A percentile compares a stretch with the other conserved stretches of the same genome.
These are phyloP conservation scores for Choristoneura fumiferana DNA, from an alignment of 1,140 invertebrate genomes.

Conservation along the genomic window DNA sequence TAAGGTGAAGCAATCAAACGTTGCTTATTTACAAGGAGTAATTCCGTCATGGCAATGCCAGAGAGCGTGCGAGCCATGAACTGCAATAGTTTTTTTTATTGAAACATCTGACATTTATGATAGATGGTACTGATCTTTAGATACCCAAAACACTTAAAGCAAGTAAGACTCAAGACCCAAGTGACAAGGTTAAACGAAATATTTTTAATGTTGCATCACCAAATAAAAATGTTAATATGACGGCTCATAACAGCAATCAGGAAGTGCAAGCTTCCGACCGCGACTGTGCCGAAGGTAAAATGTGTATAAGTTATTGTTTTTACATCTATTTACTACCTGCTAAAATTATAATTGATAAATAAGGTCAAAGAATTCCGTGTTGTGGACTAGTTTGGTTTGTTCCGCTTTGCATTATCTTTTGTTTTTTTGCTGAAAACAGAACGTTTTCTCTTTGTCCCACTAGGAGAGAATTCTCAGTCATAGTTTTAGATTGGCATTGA, in stretches of 20 bases:
- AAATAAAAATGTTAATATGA: conserved; percentile 7
- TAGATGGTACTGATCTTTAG: conserved; percentile 6
- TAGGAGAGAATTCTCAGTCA: no score
- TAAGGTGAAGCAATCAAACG: no score
- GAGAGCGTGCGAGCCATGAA: no score
- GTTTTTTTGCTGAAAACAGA: no score
- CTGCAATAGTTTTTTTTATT: no score
- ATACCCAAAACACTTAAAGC: not conserved
- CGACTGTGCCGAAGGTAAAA: conserved; percentile 11
- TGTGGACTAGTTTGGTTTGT: not conserved
- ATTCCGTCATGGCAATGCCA: no score
- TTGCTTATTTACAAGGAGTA: no score
- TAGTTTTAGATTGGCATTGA: no score
- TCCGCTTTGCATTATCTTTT: not conserved
- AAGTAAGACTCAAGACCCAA: not conserved
- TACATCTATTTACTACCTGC: conserved; percentile 6
- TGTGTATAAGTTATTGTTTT: conserved; percentile 17
- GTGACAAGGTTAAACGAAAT: conserved; percentile 13
- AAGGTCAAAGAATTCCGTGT: not conserved
- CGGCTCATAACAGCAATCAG: conserved; percentile 5
- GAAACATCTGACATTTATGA: conserved; percentile 1
- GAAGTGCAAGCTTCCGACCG: conserved; percentile 17
- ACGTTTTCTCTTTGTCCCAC: no score
- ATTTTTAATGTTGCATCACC: conserved; percentile 6
- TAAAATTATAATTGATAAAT: conserved; percentile 14